Conservation (phyloP, 2,797 vertebrate species). For the Meriones psammophilus region DNA sequence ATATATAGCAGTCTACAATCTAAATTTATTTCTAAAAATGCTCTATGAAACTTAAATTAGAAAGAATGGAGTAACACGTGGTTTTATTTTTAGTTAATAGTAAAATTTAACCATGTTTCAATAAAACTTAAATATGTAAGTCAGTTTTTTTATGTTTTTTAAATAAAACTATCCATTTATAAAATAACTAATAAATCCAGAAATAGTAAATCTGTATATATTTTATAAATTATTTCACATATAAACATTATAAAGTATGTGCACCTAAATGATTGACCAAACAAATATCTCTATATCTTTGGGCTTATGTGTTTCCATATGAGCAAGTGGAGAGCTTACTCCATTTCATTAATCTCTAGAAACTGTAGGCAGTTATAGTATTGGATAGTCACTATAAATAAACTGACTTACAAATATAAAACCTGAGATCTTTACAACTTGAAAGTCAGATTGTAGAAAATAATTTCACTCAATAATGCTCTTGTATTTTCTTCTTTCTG, state of each 20-base stretch:
- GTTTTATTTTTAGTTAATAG: not conserved
- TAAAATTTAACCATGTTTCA: not conserved
- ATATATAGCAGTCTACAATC: conserved; percentile 1
- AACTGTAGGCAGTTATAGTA: not conserved
- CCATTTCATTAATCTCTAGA: not conserved
- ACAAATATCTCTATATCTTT: not conserved
- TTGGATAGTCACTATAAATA: not conserved
- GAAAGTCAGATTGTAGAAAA: not conserved
- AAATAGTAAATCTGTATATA: not conserved
- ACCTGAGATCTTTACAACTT: not conserved
- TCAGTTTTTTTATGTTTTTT: not conserved
- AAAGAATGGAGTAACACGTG: not conserved
- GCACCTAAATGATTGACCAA: not conserved
- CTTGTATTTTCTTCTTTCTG: not conserved
- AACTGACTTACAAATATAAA: not conserved
- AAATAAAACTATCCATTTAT: not conserved
- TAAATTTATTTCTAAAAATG: not conserved
- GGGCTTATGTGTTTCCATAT: not conserved
- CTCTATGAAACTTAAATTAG: not conserved
- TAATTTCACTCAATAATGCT: not conserved
- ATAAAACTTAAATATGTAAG: not conserved
- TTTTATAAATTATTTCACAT: not conserved
- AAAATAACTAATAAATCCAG: conserved; percentile 11
- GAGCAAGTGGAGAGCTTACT: not conserved
- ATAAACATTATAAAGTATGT: not conserved